Conservation (phyloP, 2,888 invertebrate species). For the Pantelozetes paolii region DNA sequence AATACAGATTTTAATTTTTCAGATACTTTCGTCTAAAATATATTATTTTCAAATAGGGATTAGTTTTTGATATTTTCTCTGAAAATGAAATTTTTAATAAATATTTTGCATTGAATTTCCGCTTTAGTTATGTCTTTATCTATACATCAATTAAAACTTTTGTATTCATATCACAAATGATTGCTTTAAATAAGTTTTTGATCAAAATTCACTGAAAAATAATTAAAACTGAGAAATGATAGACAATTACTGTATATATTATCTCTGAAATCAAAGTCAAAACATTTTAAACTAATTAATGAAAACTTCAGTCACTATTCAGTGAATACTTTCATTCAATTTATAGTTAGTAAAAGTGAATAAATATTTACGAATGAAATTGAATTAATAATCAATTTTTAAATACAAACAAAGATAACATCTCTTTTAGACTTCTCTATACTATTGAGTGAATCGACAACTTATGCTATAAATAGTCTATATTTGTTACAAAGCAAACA, state of each 20-base stretch:
- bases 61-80: neutral
- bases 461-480: no score
- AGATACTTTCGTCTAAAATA: neutral
- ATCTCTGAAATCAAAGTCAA: neutral
- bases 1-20: constrained; percentile 2
- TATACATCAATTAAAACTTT: no score
- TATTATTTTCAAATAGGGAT: neutral
- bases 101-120: constrained; percentile 25
- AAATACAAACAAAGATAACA: no score
- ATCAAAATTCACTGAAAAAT: constrained; percentile 1
- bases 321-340: no score
- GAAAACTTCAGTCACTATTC: no score
- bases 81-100: neutral
- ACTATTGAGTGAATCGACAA: no score
- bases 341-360: no score
- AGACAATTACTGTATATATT: no score
- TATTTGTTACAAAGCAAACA: no score
- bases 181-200: constrained; percentile 14
- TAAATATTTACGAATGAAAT: neutral
- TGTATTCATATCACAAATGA: no score
- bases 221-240: neutral
- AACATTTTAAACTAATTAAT: neutral
- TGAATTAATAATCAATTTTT: neutral
- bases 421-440: no score
- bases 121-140: neutral